Conservation (phyloP, 53 echinoderm and acorn worm species). For the Apostichopus leukothele region DNA sequence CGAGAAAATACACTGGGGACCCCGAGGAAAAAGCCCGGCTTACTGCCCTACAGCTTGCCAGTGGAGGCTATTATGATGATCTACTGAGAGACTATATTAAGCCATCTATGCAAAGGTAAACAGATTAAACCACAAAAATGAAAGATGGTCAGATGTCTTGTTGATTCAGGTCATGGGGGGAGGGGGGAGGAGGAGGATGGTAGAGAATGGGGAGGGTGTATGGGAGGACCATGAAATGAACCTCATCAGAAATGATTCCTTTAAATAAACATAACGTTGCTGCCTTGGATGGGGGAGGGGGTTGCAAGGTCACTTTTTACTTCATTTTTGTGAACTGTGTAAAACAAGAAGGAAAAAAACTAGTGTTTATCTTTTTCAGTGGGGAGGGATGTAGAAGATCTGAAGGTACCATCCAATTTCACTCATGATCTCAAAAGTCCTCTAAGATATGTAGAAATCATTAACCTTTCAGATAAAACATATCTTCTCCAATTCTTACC, state of each 20-base stretch:
- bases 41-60: constrained; percentile 70
- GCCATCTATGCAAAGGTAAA: constrained; percentile 73
- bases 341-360: no score
- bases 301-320: no score
- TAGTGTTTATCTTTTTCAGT: no score
- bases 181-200: no score
- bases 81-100: constrained; percentile 63
- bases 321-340: no score
- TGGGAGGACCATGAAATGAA: not conserved
- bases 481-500: not conserved
- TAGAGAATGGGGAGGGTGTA: not conserved
- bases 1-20: constrained; percentile 85
- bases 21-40: constrained; percentile 69
- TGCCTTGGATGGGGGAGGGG: no score
- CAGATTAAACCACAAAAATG: not conserved
- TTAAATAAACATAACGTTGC: no score
- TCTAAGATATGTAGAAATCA: not conserved
- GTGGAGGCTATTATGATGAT: constrained; percentile 75
- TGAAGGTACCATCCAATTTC: no score
- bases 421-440: not conserved
- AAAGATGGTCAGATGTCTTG: no score
- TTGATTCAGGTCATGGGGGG: no score
- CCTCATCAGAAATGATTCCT: no score
- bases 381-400: no score
- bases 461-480: not conserved